Conservation (phyloP, 2,797 vertebrate genomes). For the Onychomys torridus region DNA sequence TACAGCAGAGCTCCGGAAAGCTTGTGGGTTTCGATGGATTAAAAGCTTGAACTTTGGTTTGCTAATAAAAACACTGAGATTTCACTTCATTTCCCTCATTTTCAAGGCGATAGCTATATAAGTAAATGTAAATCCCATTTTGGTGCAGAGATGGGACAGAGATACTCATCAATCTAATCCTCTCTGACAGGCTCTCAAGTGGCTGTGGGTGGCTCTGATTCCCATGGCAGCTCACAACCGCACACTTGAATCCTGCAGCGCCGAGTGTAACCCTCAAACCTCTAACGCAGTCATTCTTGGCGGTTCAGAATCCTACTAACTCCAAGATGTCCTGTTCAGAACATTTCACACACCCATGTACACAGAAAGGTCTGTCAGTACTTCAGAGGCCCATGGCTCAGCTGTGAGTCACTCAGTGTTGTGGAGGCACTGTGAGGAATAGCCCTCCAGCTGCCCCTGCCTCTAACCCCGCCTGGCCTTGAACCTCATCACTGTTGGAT, state of each 20-base stretch:
- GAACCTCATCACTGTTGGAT: not conserved
- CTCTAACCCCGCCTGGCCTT: not conserved
- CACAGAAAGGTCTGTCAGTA: not conserved
- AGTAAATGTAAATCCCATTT: not conserved
- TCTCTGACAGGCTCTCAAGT: not conserved
- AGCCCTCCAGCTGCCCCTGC: fast-evolving
- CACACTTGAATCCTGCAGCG: not conserved
- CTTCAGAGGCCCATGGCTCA: not conserved
- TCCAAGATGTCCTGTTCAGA: not conserved
- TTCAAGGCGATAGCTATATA: not conserved
- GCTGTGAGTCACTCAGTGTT: not conserved
- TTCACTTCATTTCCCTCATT: not conserved
- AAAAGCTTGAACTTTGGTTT: not conserved
- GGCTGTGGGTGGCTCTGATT: constrained; percentile 19
- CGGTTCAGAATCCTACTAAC: constrained; percentile 41
- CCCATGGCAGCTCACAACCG: not conserved
- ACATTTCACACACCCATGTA: not conserved
- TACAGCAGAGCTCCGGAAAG: not conserved
- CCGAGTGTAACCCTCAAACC: not conserved
- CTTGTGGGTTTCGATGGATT: not conserved
- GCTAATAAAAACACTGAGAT: constrained; percentile 4
- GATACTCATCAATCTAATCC: not conserved
- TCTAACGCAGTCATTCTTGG: not conserved
- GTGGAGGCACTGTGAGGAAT: not conserved
- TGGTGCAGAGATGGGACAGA: not conserved